phyloP scores from a whole-genome alignment of 2,797 vertebrate genomes.

The Clarias fuscus region DNA sequence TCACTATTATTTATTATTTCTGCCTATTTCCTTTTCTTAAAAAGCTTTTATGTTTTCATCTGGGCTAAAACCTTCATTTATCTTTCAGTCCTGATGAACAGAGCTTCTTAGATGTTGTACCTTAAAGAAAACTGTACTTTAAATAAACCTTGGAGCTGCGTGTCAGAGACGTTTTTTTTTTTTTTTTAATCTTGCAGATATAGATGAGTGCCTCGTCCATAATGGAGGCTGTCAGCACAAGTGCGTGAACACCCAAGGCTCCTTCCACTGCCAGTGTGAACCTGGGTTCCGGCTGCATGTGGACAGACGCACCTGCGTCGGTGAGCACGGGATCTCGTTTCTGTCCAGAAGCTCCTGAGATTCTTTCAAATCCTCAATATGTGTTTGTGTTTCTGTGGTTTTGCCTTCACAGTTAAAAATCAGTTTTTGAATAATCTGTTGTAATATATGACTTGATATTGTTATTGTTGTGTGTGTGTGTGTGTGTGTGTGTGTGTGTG shows the following conservation, averaged over 20 bases:
- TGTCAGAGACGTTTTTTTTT: neutral
- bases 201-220: conserved; percentile 89
- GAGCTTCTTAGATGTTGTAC: neutral
- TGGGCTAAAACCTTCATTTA: neutral
- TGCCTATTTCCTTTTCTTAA: neutral
- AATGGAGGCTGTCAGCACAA: conserved; percentile 96
- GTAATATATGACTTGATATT: neutral
- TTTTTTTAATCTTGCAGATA: conserved; percentile 71
- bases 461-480: conserved; percentile 23
- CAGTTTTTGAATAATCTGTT: neutral
- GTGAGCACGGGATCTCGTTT: conserved; percentile 71
- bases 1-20: neutral
- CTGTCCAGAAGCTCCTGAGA: conserved; percentile 1
- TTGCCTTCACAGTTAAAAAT: neutral
- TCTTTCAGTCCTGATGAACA: neutral
- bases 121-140: too few species aligned
- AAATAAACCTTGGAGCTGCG: neutral
- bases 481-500: conserved; percentile 27
- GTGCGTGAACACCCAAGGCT: conserved; percentile 89
- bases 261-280: conserved; percentile 87
- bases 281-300: conserved; percentile 84
- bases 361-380: too few species aligned
- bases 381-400: neutral
- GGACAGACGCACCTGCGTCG: conserved; percentile 89
- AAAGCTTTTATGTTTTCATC: neutral